These are phyloP conservation scores for Dynastes hyllus DNA, from an alignment of 2,888 invertebrate genomes.

Conservation along the genomic window DNA sequence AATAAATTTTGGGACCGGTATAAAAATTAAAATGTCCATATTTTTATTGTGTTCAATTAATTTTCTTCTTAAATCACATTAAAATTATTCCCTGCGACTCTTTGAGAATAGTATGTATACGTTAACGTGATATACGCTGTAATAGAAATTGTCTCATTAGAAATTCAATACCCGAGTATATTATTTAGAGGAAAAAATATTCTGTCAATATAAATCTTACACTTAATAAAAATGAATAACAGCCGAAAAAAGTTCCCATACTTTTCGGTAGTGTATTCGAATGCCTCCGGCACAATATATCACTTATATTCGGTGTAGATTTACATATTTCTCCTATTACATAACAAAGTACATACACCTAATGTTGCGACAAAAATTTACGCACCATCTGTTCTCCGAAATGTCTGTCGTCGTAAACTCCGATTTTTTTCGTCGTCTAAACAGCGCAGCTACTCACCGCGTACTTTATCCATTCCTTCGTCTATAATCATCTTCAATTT, in stretches of 20 bases:
- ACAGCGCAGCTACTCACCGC: slow-evolving; percentile 21
- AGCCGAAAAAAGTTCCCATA: slow-evolving; percentile 35
- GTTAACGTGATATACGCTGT: not conserved
- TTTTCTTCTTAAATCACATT: no score
- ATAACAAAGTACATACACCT: slow-evolving; percentile 48
- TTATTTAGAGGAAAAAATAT: slow-evolving; percentile 8
- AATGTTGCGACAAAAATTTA: slow-evolving; percentile 47
- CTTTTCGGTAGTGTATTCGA: slow-evolving; percentile 14
- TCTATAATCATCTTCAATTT: slow-evolving; percentile 39
- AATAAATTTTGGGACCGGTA: no score
- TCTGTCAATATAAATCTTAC: slow-evolving; percentile 36
- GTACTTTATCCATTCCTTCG: slow-evolving; percentile 15
- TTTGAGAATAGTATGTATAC: no score
- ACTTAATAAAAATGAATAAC: slow-evolving; percentile 33
- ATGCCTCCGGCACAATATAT: slow-evolving; percentile 36
- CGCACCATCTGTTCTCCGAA: slow-evolving; percentile 47
- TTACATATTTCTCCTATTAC: slow-evolving; percentile 50
- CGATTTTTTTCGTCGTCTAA: slow-evolving; percentile 20
- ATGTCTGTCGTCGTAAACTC: slow-evolving; percentile 43
- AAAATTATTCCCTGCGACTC: no score
- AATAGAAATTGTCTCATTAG: slow-evolving; percentile 11
- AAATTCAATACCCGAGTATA: slow-evolving; percentile 27
- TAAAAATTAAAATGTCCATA: no score
- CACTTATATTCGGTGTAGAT: slow-evolving; percentile 46
- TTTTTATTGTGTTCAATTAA: no score